Evolutionary conservation across 2,797 vertebrate species (phyloP).

Genomic region (Mus caroli): DNA sequence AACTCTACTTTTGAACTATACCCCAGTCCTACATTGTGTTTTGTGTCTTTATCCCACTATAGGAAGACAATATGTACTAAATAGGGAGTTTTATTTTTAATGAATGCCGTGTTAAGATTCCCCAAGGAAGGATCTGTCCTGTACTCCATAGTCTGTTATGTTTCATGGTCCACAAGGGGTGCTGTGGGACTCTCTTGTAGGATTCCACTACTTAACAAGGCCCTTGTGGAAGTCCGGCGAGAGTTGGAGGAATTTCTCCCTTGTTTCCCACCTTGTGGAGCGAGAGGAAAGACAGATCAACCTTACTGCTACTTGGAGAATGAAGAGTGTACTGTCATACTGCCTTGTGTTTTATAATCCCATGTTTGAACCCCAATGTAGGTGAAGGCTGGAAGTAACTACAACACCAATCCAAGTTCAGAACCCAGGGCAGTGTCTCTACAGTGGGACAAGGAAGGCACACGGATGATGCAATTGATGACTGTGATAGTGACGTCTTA

Average conservation of each 20-base stretch:
- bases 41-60: neutral
- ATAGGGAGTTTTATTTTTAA: neutral
- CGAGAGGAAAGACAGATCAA: neutral
- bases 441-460: too few relatives aligned
- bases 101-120: neutral
- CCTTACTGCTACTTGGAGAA: slow-evolving; percentile 14
- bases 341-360: neutral
- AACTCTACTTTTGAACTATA: neutral
- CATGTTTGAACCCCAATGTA: neutral
- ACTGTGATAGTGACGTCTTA: neutral
- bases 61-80: neutral
- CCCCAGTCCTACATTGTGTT: neutral
- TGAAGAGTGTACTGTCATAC: neutral
- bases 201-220: neutral
- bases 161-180: neutral
- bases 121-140: neutral
- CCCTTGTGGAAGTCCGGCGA: neutral
- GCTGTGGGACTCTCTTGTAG: neutral
- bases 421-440: neutral
- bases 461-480: neutral
- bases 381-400: neutral
- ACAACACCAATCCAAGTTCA: neutral
- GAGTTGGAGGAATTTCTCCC: neutral
- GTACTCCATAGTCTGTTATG: neutral
- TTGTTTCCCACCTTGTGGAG: neutral